These are phyloP conservation scores for Botia almorhae DNA, from an alignment of 2,797 vertebrate species.

Conservation along the genomic window DNA sequence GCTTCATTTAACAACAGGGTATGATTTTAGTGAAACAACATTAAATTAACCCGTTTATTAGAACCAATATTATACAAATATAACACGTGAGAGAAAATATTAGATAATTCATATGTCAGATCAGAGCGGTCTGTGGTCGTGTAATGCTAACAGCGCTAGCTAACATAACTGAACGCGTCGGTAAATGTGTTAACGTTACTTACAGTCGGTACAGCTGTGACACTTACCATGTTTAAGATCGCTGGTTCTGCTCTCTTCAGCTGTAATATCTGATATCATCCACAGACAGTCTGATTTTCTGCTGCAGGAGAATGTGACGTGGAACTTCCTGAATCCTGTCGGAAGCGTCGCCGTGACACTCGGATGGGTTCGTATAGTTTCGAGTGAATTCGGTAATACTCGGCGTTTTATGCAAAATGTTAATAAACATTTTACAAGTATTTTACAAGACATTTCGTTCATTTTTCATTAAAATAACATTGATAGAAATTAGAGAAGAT, in stretches of 20 bases:
- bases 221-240: constrained; percentile 74
- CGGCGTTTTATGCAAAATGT: neutral
- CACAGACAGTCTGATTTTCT: constrained; percentile 29
- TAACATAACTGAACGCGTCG: constrained; percentile 4
- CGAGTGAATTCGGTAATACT: neutral
- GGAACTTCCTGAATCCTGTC: constrained; percentile 88
- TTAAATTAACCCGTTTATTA: neutral
- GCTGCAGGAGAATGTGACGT: constrained; percentile 82
- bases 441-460: too few relatives aligned
- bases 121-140: too few relatives aligned
- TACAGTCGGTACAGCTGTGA: neutral
- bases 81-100: neutral
- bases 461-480: too few relatives aligned
- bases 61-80: too few relatives aligned
- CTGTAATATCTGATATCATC: constrained; percentile 27
- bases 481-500: too few relatives aligned
- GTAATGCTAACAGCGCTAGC: constrained; percentile 32
- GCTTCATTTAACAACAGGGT: neutral
- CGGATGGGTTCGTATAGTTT: neutral
- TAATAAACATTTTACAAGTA: too few relatives aligned
- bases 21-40: neutral
- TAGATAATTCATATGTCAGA: neutral
- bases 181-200: neutral
- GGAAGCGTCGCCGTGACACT: constrained; percentile 67
- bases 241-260: constrained; percentile 59